Evolutionary conservation across 2,113 vertebrate species (phyloP).

Genomic region (Sceloporus undulatus): DNA sequence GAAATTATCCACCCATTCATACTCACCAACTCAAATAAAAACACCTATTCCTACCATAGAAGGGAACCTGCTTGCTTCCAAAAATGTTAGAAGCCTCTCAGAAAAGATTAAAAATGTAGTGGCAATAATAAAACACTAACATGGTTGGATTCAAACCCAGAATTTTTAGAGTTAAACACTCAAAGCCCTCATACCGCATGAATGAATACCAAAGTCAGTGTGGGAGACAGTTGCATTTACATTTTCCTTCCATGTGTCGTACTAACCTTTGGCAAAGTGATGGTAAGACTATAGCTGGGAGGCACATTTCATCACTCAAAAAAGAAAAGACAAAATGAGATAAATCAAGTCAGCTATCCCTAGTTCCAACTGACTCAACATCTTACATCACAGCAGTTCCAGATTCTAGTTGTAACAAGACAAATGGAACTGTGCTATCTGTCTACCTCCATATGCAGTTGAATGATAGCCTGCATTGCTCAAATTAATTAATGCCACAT

Average conservation of each 20-base stretch:
- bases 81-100: no score
- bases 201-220: no score
- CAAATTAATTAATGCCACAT: conserved; percentile 80
- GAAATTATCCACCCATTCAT: no score
- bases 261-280: not conserved
- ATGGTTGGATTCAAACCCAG: no score
- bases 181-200: no score
- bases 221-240: not conserved
- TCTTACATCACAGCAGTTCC: conserved; percentile 54
- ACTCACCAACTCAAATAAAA: no score
- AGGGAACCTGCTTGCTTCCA: no score
- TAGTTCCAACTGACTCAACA: conserved; percentile 24
- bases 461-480: conserved; percentile 61
- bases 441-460: conserved; percentile 67
- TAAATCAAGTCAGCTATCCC: not conserved
- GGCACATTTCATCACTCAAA: not conserved
- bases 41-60: no score
- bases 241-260: no score
- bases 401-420: conserved; percentile 50
- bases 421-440: conserved; percentile 60
- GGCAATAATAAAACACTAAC: no score
- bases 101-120: no score
- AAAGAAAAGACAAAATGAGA: not conserved
- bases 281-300: not conserved
- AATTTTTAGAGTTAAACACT: no score